Evolutionary conservation across 2,888 invertebrate species (phyloP), one percentile per base, ranked within the genome.

Genomic region (Drosophila testacea): DNA sequence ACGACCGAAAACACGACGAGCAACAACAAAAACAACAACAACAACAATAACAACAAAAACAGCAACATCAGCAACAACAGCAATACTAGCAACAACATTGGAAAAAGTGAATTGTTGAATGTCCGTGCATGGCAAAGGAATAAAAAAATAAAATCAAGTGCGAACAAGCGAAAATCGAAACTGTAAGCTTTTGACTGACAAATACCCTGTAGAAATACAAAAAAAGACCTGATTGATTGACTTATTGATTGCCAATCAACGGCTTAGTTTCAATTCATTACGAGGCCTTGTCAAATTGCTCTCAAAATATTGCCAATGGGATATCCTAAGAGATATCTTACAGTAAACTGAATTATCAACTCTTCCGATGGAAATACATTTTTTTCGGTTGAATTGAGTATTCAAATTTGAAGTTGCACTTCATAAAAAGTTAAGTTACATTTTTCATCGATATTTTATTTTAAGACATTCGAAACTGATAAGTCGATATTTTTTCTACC

Each of bases 51-150:
- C 52, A 30, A 28, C 30, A 41, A 28, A 34, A 34, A 22, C 39
- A 28, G 7, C 54, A 27, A 42, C 50, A 64, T 39, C 36, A 27
- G 36, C 55, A 55, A 10, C 52, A 30, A 38, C 30, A 41, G 28
- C 34, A 34, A 27, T 38, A 46, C 32, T 32, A 42, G 42, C 36
- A 41, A 44, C 38, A 41, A 48, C 34, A 34, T 10, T 54, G 9
- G 9, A 47, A 72, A 81, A 85, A 63, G 22, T 79, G 79, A 85
- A 88, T 82, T 85, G 88, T 82, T 82, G 69, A 82, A 77, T 82
- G 70, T 76, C 64, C 70, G 46, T 55, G 66, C 48, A 28, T 34
- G 55, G 47, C 46, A 47, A 39, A 38, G 28, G 48, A 54, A 44
- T 28, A 27, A 47, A 46, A 60, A 63, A 63, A 50, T 7, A 27